Percentiles rank a stretch among this genome's conserved stretches.
Evolutionary conservation across 2,797 vertebrate species (phyloP).

Genomic region (Nyctalus aviator): DNA sequence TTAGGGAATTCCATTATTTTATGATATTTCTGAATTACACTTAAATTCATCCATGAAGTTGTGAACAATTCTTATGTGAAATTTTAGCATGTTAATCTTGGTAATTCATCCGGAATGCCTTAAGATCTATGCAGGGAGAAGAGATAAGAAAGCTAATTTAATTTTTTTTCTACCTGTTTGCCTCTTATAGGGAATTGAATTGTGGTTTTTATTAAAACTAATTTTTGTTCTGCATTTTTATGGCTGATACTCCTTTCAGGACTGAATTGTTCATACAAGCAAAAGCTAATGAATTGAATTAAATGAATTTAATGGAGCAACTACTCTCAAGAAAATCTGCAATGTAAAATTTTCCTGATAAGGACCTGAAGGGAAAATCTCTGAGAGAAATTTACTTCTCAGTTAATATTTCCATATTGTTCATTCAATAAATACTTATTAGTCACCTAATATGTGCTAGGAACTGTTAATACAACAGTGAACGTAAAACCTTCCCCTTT

Average conservation of each 20-base stretch:
- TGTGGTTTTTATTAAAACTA: slow-evolving; percentile 42
- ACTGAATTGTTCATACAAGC: slow-evolving; percentile 18
- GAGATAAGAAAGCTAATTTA: slow-evolving; percentile 64
- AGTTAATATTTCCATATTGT: not conserved
- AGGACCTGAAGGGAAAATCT: not conserved
- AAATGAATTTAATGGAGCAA: slow-evolving; percentile 54
- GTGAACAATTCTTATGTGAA: slow-evolving; percentile 51
- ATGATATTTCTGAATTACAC: slow-evolving; percentile 58
- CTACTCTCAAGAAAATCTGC: not conserved
- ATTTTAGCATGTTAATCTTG: slow-evolving; percentile 53
- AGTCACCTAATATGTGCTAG: not conserved
- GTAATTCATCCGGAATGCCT: slow-evolving; percentile 16
- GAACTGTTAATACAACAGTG: not conserved
- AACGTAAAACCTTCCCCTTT: not conserved
- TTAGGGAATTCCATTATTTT: slow-evolving; percentile 61
- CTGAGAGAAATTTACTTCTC: not conserved
- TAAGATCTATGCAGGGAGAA: not conserved
- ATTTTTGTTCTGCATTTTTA: slow-evolving; percentile 53
- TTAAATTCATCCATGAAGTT: slow-evolving; percentile 38
- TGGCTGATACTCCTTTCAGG: not conserved
- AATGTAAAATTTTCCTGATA: not conserved
- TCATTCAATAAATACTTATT: not conserved
- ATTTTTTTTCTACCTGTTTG: slow-evolving; percentile 51
- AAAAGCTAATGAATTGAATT: slow-evolving; percentile 32
- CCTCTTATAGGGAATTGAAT: not conserved